Base-by-base conservation (phyloP, 2,888 invertebrate genomes). In the Drosophila dives region DNA sequence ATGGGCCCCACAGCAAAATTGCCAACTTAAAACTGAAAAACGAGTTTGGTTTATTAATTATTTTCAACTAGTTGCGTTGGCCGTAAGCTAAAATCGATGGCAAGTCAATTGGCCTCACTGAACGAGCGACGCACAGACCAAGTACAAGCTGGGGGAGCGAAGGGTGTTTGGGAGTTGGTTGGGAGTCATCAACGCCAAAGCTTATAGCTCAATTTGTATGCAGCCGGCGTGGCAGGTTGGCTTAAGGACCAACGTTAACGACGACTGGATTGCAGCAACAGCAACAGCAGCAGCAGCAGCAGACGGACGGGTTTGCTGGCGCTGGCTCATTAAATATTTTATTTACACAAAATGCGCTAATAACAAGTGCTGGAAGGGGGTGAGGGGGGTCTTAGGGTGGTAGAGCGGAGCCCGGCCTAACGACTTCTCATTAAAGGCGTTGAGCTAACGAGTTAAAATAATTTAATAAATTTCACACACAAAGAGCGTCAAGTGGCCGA, bases 151-250 rank as follows among this genome's bases (percentile, higher is more conserved):
- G 38, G 17, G 11, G 4, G 40, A 17, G 34, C n/a, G 42, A n/a
- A 23, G 51, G 38, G 45, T 49, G 54, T 33, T 12, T 17, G 11
- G 33, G 33, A 58, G 38, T 10, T 20, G 10, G 45, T 32, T 50
- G 55, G 49, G 65, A 72, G 59, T 62, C 77, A 69, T 85, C 80
- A 77, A 72, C 61, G 73, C 70, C 74, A 72, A 72, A 77, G 83
- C 83, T 83, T 76, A 88, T 90, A 71, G 83, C 86, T 90, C 90
- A 83, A 90, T 87, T 87, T 90, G 89, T 90, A 88, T 85, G 90
- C 90, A 81, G 79, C 72, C 81, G 80, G 80, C 71, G 73, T 84
- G 69, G 75, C 73, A 53, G 74, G 75, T 54, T 61, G 65, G 77
- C 83, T 85, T 76, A 76, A 78, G 77, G 72, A 66, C 64, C 64